Base-by-base conservation (phyloP, 1,140 invertebrate genomes). In the Calliopsis andreniformis region DNA sequence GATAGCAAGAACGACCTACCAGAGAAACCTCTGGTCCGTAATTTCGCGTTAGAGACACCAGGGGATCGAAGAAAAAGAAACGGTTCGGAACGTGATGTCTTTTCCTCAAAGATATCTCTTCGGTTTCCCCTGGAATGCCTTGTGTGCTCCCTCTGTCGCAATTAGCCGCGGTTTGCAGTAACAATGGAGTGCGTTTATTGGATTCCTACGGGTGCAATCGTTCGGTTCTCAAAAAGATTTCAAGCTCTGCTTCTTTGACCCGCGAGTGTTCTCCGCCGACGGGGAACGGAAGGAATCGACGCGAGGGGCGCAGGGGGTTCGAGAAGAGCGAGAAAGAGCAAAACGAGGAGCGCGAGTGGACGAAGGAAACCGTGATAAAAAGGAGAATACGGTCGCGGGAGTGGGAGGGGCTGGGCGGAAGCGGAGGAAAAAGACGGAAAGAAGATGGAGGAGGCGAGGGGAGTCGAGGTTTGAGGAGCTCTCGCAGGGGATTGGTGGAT, bases 101-200 rank as follows among this genome's bases (percentile, higher is more conserved):
- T 53, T n/a, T 53, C 69, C 45, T 72, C 59, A 72, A 56, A 75
- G 71, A 67, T 39, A 35, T 43, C 43, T 39, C 30, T 23, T 61
- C 45, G 14, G 63, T 23, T 20, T 58, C 20, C 32, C 28, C 4
- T 18, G 58, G 32, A 63, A 72, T 72, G 28, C 51, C 28, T 25
- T 25, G 49, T 8, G 0, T n/a, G 30, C 42, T 20, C 0, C 28
- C 56, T 32, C 23, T 59, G n/a, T 76, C 20, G 82, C 82, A 83
- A 84, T 84, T 84, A 84, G 80, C 71, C 62, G 61, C 49, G 61
- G 49, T 53, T 67, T 1, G n/a, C 55, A 45, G 51, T 49, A 76
- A 80, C 82, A 83, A 84, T 77, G 53, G 80, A 68, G 66, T 84
- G 80, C 82, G 68, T 83, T 84, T 84, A 84, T 84, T 84, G 82